A percentile compares a stretch with the other conserved stretches of the same genome.
phyloP scores from a whole-genome alignment of 2,888 invertebrate species.

The Trachelus iudaicus region DNA sequence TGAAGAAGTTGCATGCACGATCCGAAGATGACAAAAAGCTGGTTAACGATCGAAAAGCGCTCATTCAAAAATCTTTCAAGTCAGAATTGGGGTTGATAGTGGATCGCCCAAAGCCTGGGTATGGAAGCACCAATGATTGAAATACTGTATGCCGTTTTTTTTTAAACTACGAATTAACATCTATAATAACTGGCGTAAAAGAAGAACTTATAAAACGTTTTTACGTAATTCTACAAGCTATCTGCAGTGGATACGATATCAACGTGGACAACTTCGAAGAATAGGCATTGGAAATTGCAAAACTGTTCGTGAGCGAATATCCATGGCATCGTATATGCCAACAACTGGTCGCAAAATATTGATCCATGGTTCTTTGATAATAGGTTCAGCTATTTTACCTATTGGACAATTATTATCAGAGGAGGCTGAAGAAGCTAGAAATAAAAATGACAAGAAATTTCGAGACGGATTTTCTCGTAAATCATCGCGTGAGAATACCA shows the following conservation, averaged over 20 bases:
- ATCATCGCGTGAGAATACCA: constrained; percentile 29
- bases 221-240: constrained; percentile 23
- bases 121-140: constrained; percentile 28
- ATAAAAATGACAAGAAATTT: constrained; percentile 29
- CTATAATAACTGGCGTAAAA: constrained; percentile 20
- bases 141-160: constrained; percentile 30
- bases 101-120: constrained; percentile 28
- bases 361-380: constrained; percentile 32
- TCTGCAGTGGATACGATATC: constrained; percentile 26
- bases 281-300: constrained; percentile 28
- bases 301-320: constrained; percentile 31
- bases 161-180: constrained; percentile 14
- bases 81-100: constrained; percentile 21
- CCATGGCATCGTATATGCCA: constrained; percentile 39
- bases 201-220: constrained; percentile 19
- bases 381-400: constrained; percentile 22
- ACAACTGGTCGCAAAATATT: constrained; percentile 36
- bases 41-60: constrained; percentile 22
- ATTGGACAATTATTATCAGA: constrained; percentile 30
- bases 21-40: neutral
- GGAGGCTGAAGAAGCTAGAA: constrained; percentile 31
- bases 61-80: constrained; percentile 8
- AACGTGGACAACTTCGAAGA: constrained; percentile 22
- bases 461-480: constrained; percentile 33
- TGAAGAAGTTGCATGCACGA: constrained; percentile 1